Percentiles rank a stretch among this genome's conserved stretches.
Evolutionary conservation across 1,140 invertebrate genomes (phyloP).

Genomic region (Anagrus nilaparvatae): DNA sequence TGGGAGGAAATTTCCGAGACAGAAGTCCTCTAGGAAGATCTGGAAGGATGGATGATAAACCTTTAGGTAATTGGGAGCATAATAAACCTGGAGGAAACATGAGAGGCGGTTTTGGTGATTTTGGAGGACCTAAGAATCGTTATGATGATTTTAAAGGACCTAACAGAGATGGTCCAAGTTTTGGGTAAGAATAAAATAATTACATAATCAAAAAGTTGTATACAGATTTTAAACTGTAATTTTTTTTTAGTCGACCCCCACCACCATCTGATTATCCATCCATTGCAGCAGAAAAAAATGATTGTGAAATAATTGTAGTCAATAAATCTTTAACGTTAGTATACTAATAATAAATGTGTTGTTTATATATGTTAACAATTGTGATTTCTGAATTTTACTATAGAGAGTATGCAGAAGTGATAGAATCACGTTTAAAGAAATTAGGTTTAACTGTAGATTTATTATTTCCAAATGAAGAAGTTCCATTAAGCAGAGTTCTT

Average conservation of each 20-base stretch:
- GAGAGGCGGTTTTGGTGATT: conserved; percentile 13
- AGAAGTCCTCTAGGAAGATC: conserved; percentile 32
- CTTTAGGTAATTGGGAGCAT: conserved; percentile 22
- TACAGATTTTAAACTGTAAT: not conserved
- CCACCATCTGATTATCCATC: conserved; percentile 30
- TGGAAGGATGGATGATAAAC: conserved; percentile 26
- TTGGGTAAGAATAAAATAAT: conserved; percentile 23
- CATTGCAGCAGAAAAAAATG: conserved; percentile 56
- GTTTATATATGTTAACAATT: too few species aligned
- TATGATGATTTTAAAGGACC: conserved; percentile 19
- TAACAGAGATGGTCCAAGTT: conserved; percentile 15
- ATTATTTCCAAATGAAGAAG: conserved; percentile 81
- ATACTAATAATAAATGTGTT: conserved; percentile 2
- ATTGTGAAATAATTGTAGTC: conserved; percentile 81
- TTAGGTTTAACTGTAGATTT: conserved; percentile 74
- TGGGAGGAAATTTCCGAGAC: conserved; percentile 31
- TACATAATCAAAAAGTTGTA: not conserved
- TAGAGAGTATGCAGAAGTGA: conserved; percentile 81
- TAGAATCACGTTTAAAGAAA: conserved; percentile 73
- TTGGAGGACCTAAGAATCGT: conserved; percentile 11
- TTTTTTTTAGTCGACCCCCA: conserved; percentile 9
- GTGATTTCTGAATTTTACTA: conserved; percentile 16
- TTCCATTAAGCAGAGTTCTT: conserved; percentile 71
- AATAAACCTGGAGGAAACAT: conserved; percentile 20
- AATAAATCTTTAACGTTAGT: conserved; percentile 70